A percentile compares a stretch with the other conserved stretches of the same genome.
Conservation (phyloP, 2,888 invertebrate genomes). For the Plagodis pulveraria region DNA sequence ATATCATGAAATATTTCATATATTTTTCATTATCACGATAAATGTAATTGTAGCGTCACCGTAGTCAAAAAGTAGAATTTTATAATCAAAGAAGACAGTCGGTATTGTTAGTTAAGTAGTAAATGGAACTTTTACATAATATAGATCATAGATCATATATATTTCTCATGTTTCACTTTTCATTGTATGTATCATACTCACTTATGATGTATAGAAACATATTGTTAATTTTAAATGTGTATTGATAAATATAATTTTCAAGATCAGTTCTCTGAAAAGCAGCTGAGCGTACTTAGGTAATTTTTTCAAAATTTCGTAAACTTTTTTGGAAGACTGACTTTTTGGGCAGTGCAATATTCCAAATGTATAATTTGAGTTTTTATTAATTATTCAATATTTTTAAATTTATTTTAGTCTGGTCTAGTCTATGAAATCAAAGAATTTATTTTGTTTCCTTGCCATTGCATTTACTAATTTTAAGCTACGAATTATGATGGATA, state of each 20-base stretch:
- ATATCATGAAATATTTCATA: slow-evolving; percentile 65
- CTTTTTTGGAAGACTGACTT: slow-evolving; percentile 70
- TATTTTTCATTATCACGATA: slow-evolving; percentile 41
- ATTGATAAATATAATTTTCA: not conserved
- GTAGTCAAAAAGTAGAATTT: slow-evolving; percentile 49
- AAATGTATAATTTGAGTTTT: slow-evolving; percentile 4
- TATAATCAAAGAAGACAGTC: slow-evolving; percentile 46
- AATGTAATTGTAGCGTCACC: slow-evolving; percentile 43
- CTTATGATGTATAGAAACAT: too few relatives aligned
- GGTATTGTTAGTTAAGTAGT: slow-evolving; percentile 29
- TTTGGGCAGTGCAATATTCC: slow-evolving; percentile 78
- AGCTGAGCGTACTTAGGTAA: not conserved
- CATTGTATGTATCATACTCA: not conserved
- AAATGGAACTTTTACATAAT: slow-evolving; percentile 13
- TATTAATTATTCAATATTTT: slow-evolving; percentile 17
- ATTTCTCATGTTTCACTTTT: not conserved
- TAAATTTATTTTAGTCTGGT: slow-evolving; percentile 14
- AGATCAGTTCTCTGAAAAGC: not conserved
- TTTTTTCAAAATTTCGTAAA: not conserved
- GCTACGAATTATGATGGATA: slow-evolving; percentile 15
- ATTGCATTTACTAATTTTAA: slow-evolving; percentile 39
- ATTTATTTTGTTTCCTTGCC: slow-evolving; percentile 19
- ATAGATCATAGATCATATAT: slow-evolving; percentile 8
- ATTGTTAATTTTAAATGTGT: too few relatives aligned
- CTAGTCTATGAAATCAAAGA: slow-evolving; percentile 30